A percentile compares a stretch with the other conserved stretches of the same genome.
These are phyloP conservation scores for Sebastes kiyomatsui DNA, from an alignment of 2,797 vertebrate species.

Conservation along the genomic window DNA sequence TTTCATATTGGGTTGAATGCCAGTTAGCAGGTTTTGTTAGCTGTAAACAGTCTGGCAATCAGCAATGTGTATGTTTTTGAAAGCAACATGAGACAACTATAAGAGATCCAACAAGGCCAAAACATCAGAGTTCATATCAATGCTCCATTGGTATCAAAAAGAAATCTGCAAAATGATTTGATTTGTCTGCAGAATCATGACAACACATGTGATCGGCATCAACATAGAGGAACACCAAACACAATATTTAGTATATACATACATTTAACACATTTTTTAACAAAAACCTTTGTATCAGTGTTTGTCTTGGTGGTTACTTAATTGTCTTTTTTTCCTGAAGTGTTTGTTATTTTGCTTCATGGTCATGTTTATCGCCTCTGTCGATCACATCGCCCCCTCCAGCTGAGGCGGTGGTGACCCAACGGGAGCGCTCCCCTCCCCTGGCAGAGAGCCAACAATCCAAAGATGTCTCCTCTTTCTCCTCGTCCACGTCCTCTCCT, in stretches of 20 bases:
- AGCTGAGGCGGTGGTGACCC: conserved; percentile 76
- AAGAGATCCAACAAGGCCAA: background rate
- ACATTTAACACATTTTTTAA: too few relatives aligned
- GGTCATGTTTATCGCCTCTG: conserved; percentile 52
- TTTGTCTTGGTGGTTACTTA: too few relatives aligned
- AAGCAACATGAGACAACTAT: background rate
- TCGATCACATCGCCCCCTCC: conserved; percentile 75
- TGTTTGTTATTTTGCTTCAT: background rate
- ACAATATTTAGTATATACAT: background rate
- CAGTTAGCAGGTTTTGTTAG: background rate
- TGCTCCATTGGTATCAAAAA: background rate
- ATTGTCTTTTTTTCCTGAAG: background rate
- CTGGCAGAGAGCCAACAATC: conserved; percentile 53
- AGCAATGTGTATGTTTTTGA: background rate
- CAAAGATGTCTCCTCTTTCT: conserved; percentile 71
- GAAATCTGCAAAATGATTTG: background rate
- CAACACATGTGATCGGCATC: fast-evolving
- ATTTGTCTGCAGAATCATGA: background rate
- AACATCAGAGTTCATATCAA: background rate
- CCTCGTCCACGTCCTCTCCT: conserved; percentile 78
- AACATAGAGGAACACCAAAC: background rate
- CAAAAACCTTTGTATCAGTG: too few relatives aligned
- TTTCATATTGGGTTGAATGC: background rate
- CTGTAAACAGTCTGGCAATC: background rate
- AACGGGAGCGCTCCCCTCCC: conserved; percentile 66